Conservation (phyloP, 1,140 invertebrate species). For the Panonychus citri region DNA sequence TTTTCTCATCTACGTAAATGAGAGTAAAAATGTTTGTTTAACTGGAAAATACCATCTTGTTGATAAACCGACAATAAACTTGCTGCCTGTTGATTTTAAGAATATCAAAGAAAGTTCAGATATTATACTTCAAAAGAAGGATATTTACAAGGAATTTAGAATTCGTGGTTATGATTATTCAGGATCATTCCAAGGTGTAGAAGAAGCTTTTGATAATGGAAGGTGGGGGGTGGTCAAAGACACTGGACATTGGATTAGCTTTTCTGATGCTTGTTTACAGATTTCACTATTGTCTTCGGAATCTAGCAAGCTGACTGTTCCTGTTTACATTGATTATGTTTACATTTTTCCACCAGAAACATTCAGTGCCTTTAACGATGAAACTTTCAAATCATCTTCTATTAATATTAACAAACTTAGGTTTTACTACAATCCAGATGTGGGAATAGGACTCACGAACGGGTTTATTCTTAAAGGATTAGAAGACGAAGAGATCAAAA, state of each 20-base stretch:
- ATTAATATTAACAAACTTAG: slow-evolving; percentile 23
- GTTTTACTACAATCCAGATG: slow-evolving; percentile 3
- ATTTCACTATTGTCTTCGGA: background rate
- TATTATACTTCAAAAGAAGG: slow-evolving; percentile 13
- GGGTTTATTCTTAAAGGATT: slow-evolving; percentile 9
- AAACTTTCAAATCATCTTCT: slow-evolving; percentile 15
- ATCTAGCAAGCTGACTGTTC: slow-evolving; percentile 20
- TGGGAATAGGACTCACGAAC: slow-evolving; percentile 6
- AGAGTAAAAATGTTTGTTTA: slow-evolving; percentile 54
- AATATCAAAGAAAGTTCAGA: slow-evolving; percentile 21
- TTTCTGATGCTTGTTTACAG: slow-evolving; percentile 26
- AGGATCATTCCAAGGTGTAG: slow-evolving; percentile 59
- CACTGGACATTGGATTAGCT: slow-evolving; percentile 73
- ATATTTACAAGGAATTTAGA: slow-evolving; percentile 60
- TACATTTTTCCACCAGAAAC: background rate
- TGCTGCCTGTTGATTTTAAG: slow-evolving; percentile 22
- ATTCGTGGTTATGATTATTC: slow-evolving; percentile 78
- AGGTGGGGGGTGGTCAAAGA: slow-evolving; percentile 46
- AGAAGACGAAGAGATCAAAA: slow-evolving; percentile 38
- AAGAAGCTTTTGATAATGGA: slow-evolving; percentile 18
- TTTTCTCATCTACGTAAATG: slow-evolving; percentile 75
- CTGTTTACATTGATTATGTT: slow-evolving; percentile 28
- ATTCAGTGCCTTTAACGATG: background rate
- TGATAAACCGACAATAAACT: slow-evolving; percentile 19
- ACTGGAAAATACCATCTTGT: slow-evolving; percentile 36